phyloP scores from a whole-genome alignment of 2,888 invertebrate species.

The Lasioglossum leucozonium region DNA sequence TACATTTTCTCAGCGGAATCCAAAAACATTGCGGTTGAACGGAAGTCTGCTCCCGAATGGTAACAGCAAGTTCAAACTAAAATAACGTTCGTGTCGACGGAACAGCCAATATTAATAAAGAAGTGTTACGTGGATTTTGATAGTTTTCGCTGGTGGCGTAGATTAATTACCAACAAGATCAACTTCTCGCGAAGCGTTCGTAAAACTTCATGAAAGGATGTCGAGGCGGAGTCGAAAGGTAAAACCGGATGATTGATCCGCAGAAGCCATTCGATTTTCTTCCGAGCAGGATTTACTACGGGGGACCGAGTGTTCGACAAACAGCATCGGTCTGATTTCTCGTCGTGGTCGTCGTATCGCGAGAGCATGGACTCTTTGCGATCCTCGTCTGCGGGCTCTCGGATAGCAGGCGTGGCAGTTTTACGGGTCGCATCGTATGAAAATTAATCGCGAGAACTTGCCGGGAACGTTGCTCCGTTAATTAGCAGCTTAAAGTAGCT shows the following conservation, averaged over 20 bases:
- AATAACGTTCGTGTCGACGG: background rate
- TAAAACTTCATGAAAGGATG: background rate
- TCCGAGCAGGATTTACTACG: background rate
- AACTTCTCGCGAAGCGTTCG: background rate
- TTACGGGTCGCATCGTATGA: background rate
- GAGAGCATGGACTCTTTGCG: background rate
- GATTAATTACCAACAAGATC: background rate
- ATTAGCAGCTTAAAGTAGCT: slow-evolving; percentile 47
- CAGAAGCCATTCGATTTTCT: background rate
- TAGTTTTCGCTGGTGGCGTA: background rate
- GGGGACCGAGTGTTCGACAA: background rate
- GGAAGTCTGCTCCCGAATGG: background rate
- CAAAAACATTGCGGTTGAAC: no score
- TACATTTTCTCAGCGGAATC: no score
- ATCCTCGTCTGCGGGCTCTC: background rate
- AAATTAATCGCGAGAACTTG: slow-evolving; percentile 49
- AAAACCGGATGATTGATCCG: background rate
- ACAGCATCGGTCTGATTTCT: background rate
- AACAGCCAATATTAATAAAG: background rate
- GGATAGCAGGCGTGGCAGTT: background rate
- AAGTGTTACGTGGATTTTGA: background rate
- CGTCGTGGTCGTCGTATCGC: background rate
- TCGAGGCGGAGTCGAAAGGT: background rate
- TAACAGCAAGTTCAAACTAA: background rate
- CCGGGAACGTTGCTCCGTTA: slow-evolving; percentile 30